Evolutionary conservation across 1,140 invertebrate genomes (phyloP), one percentile per base, ranked within the genome.

Genomic region (Hyles vespertilio): DNA sequence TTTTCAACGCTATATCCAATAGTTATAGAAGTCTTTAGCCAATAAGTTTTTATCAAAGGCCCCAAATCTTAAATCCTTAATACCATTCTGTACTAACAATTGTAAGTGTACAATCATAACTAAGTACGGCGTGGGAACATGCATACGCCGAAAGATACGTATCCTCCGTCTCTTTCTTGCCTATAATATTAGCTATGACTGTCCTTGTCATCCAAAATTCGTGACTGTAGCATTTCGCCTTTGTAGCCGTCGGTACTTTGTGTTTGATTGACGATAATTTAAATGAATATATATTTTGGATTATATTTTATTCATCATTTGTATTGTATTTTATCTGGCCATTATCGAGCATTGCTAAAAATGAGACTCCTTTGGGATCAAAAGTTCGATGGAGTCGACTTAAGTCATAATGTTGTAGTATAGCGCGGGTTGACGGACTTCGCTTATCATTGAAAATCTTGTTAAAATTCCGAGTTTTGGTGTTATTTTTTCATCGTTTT

Each of bases 161-260:
- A 59, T 61, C 46, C 46, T 50, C 43, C 49, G 3, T 68, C 71
- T 52, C 61, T 54, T 56, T 79, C 48, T 45, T 11, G 22, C 67
- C n/a, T 12, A 12, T 7, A 11, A 43, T 49, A 54, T 50, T 40
- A 44, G 12, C 47, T 71, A 65, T 8, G 32, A 12, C 49, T 33
- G n/a, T 70, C 67, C 49, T 69, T 11, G 11, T 80, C 67, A 36
- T 58, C 51, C 66, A 49, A 79, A 75, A 77, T 79, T 82, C 79
- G 79, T 82, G 77, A 80, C 77, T 69, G 33, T 72, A 71, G 66
- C 63, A 75, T 76, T 77, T 72, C 67, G 70, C 67, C 65, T 73
- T 57, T 58, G 63, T 67, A 69, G 65, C 72, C 59, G 60, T 67
- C 40, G 40, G 58, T 69, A 56, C 63, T 72, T 73, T 65, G 59